Base-by-base conservation (phyloP, 2,888 invertebrate species). In the Trilocha varians region DNA sequence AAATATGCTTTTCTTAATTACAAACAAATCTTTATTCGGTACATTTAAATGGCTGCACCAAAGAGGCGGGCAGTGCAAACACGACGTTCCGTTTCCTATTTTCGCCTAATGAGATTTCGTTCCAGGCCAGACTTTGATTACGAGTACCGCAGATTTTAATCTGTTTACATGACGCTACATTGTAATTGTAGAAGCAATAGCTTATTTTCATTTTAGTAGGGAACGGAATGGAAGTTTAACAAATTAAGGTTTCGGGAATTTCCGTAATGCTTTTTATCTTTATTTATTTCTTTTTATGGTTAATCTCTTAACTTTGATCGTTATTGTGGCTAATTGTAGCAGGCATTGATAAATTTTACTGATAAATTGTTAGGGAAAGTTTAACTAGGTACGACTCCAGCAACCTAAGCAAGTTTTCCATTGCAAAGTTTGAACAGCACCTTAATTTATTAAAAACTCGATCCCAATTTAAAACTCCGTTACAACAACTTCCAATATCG, bases 361-460 rank as follows among this genome's bases (percentile, higher is more conserved):
- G 25, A 6, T 4, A 25, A 25, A 3, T 11, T 25, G 11, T 11
- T 25, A 3, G 25, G 25, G 11, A 2, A 3, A 5, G 25, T 25
- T 25, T 25, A 25, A 25, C 8, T 25, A 6, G 25, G 25, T 25
- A 25, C 8, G 25, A 9, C 6, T 3, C 25, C 25, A n/a, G n/a
- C n/a, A n/a, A n/a, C n/a, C n/a, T n/a, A n/a, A n/a, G n/a, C n/a
- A 25, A 25, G 25, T 11, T 9, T 2, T 25, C 25, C 25, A 5
- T 25, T 25, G 2, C 25, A 25, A n/a, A 25, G 25, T 25, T 11
- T 25, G 25, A 2, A 25, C 25, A 49, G 55, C 50, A 64, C 52
- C 55, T 55, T 50, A 61, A 63, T 57, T 62, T 62, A 62, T 64
- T 65, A 64, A 63, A 62, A 65, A 60, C 59, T 63, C 45, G 14